Evolutionary conservation across 2,888 invertebrate species (phyloP).

Genomic region (Saturnia japonica): DNA sequence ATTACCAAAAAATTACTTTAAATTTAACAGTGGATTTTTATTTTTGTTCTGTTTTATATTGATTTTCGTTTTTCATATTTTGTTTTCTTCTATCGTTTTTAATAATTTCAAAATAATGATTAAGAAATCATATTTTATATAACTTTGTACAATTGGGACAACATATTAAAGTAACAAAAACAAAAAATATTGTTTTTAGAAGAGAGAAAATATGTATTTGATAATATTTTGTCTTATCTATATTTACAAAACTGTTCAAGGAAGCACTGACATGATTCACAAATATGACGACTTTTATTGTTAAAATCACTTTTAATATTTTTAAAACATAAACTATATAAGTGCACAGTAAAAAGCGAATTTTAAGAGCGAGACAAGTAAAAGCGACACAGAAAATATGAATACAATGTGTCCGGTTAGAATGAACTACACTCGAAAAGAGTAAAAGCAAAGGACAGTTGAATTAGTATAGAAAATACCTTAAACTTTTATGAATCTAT

Average conservation of each 20-base stretch:
- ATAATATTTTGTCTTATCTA: constrained; percentile 5
- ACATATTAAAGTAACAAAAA: not conserved
- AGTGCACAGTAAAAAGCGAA: not conserved
- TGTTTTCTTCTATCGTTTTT: not conserved
- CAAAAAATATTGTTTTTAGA: not conserved
- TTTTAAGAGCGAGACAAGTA: constrained; percentile 19
- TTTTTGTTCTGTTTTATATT: not conserved
- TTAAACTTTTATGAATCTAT: not conserved
- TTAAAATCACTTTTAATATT: not conserved
- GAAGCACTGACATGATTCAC: constrained; percentile 17
- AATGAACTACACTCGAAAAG: not conserved
- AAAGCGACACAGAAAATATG: constrained; percentile 23
- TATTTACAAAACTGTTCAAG: not conserved
- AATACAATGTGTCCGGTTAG: constrained; percentile 20
- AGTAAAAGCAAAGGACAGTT: not conserved
- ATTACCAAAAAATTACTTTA: not conserved
- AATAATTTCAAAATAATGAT: too few relatives aligned
- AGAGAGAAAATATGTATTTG: not conserved
- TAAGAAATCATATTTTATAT: not conserved
- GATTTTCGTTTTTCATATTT: not conserved
- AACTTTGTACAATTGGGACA: not conserved
- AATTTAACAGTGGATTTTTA: not conserved
- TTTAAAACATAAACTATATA: not conserved
- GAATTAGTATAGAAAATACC: not conserved
- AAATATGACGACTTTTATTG: not conserved